Evolutionary conservation across 2,113 vertebrate species (phyloP), one percentile per base, ranked within the genome.

Genomic region (Pomatorhinus ruficollis): DNA sequence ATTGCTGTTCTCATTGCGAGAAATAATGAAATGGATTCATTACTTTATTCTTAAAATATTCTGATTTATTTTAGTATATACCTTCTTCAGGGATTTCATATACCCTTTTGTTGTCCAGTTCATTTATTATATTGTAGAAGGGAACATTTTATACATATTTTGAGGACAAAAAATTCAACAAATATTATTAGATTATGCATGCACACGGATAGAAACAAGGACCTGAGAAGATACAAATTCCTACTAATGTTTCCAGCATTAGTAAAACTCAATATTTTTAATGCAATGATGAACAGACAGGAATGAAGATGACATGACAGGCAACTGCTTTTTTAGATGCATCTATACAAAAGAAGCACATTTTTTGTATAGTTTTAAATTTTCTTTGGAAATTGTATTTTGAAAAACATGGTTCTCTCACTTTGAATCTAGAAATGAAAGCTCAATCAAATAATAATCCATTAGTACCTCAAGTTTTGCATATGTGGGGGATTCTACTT

Each of bases 1-100:
- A 94, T 91, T 90, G 90, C 83, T 91, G 74, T 95, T 96, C 87
- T 90, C 63, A 72, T 68, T 91, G 54, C 71, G 78, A 96, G 90
- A 94, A 93, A 94, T 96, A 96, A 96, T 96, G 88, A 97, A 97
- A 96, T 96, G 90, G 79, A 90, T 87, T 94, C 83, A 95, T 97
- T 94, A 97, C 61, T 97, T 95, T 95, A 87, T 94, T 94, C 60
- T 92, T 93, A 93, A 95, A 96, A 92, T 88, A 86, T 96, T 95
- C 72, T 94, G 85, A 97, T 96, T 95, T 92, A 92, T 95, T 87
- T 96, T 84, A 85, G 47, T 25, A 50, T 69, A 94, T 71, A 70
- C 30, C 39, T n/a, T 88, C 59, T 76, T 91, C 54, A 87, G 9
- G 44, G 35, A 75, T 93, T 95, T 95, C 23, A 83, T 94, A 83